Conservation (phyloP, 2,113 vertebrate species). For the Percina caprodes region DNA sequence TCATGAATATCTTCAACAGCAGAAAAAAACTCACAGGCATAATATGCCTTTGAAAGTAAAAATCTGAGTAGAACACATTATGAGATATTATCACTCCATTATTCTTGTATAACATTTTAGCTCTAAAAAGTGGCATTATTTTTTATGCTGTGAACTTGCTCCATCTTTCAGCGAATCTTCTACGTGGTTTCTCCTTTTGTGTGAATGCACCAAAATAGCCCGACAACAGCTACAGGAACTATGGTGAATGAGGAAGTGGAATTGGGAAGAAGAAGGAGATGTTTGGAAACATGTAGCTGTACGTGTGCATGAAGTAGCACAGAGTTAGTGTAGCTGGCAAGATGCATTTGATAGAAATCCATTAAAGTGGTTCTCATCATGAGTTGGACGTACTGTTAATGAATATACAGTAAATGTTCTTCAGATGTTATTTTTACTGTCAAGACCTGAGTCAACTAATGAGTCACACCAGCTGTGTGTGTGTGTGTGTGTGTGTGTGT, state of each 20-base stretch:
- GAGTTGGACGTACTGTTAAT: constrained; percentile 61
- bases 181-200: constrained; percentile 40
- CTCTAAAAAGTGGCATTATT: background rate
- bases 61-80: background rate
- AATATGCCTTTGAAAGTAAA: background rate
- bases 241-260: constrained; percentile 66
- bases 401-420: constrained; percentile 72
- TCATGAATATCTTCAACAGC: constrained; percentile 3
- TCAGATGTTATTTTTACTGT: constrained; percentile 72
- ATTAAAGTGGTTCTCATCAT: constrained; percentile 61
- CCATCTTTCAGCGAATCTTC: constrained; percentile 34
- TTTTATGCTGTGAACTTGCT: constrained; percentile 23
- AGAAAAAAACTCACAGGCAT: background rate
- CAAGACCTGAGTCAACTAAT: constrained; percentile 73
- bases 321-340: constrained; percentile 29
- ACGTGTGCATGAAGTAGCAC: background rate
- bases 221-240: constrained; percentile 44
- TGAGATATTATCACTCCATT: background rate
- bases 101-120: background rate
- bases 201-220: constrained; percentile 41
- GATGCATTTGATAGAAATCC: constrained; percentile 50
- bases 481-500: constrained; percentile 15
- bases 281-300: constrained; percentile 35
- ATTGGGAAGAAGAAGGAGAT: constrained; percentile 58
- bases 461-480: constrained; percentile 63